Evolutionary conservation across 1,140 invertebrate species (phyloP), one percentile per base, ranked within the genome.

Genomic region (Diorhabda elongata): DNA sequence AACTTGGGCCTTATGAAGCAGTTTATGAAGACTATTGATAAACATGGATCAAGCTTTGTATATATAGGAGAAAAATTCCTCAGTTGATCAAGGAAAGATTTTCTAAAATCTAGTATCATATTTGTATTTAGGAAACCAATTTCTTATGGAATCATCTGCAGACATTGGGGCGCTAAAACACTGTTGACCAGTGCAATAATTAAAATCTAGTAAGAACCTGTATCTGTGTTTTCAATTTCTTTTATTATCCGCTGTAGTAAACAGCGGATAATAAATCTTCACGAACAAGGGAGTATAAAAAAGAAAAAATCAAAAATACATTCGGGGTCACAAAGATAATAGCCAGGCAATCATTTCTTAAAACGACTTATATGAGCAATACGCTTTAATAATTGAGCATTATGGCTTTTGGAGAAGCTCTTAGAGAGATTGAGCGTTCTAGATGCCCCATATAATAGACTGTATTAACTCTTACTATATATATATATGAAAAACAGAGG

Each of bases 371-470:
- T 79, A 78, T 76, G 78, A 76, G 76, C 77, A 73, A 80, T 79
- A 79, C 72, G 75, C 74, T 75, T 81, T 76, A 81, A 81, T 81
- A 80, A 81, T 81, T 81, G 78, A 81, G 76, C 75, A 77, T 81
- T 79, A 80, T 78, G 72, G 78, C 72, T 74, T 77, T 76, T 70
- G 73, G 76, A 74, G 74, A 79, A 77, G 78, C 78, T 80, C 77
- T 81, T 77, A 79, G 77, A 77, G 75, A 80, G 79, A 81, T 81
- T 81, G 79, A 79, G 78, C 78, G 76, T 58, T 69, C 74, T 67
- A 45, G 66, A 61, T 73, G 70, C 63, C 65, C 66, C 52, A 71
- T 67, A 74, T 77, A 76, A 76, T 77, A 73, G 74, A 67, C 65
- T 75, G 68, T 74, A 74, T 77, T 74, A 74, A 76, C 64, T 71